A percentile compares a stretch with the other conserved stretches of the same genome.
phyloP scores from a whole-genome alignment of 2,888 invertebrate species.

The Diloba caeruleocephala region DNA sequence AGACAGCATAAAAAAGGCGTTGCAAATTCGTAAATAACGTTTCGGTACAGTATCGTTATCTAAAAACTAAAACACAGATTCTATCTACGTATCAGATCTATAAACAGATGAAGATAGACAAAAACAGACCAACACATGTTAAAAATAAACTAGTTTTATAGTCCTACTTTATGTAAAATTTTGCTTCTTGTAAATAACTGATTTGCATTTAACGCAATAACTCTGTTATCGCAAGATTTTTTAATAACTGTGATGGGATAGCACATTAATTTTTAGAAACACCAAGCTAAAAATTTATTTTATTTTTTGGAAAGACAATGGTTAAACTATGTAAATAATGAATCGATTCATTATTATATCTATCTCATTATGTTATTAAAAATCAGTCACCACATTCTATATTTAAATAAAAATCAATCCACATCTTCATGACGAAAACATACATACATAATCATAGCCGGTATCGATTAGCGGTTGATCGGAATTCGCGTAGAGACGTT shows the following conservation, averaged over 20 bases:
- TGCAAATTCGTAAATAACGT: constrained; percentile 40
- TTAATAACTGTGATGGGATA: no score
- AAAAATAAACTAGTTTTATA: constrained; percentile 31
- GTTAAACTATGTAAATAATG: no score
- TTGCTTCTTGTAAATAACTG: neutral
- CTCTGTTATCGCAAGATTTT: no score
- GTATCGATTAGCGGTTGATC: constrained; percentile 47
- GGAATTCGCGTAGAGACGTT: constrained; percentile 52
- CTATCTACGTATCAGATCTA: constrained; percentile 22
- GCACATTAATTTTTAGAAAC: no score
- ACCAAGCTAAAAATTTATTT: no score
- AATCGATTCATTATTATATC: neutral
- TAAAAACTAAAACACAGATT: constrained; percentile 29
- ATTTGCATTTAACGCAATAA: constrained; percentile 11
- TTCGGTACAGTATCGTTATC: constrained; percentile 24
- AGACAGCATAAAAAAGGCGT: constrained; percentile 39
- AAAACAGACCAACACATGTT: constrained; percentile 16
- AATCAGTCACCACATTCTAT: constrained; percentile 3
- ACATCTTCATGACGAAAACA: no score
- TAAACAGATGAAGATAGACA: constrained; percentile 28
- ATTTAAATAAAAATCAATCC: no score
- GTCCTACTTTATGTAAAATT: constrained; percentile 12
- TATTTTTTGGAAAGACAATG: no score
- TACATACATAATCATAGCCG: constrained; percentile 37
- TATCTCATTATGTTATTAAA: neutral